phyloP scores from a whole-genome alignment of 2,113 vertebrate genomes.

The Plotosus lineatus region DNA sequence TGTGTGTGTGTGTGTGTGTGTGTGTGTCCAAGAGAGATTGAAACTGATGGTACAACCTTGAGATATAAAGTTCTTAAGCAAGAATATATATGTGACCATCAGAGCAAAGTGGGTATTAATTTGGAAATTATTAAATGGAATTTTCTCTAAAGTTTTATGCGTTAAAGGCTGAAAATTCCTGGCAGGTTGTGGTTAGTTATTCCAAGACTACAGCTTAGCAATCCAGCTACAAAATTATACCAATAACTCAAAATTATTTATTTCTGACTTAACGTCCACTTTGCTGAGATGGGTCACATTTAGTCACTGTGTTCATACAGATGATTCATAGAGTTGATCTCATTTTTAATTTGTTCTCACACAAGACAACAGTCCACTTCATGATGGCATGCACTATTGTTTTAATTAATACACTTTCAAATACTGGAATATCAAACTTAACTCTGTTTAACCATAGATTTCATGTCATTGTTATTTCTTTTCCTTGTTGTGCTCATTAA shows the following conservation, averaged over 20 bases:
- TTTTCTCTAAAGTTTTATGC: too few relatives aligned
- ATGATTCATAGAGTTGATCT: constrained; percentile 42
- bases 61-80: constrained; percentile 56
- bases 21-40: constrained; percentile 63
- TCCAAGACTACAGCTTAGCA: too few relatives aligned
- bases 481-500: constrained; percentile 47
- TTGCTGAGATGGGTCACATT: too few relatives aligned
- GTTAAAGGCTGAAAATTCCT: too few relatives aligned
- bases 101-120: too few relatives aligned
- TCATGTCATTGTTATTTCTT: constrained; percentile 22
- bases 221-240: too few relatives aligned
- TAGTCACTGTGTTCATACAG: constrained; percentile 23
- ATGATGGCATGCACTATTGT: constrained; percentile 1
- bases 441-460: constrained; percentile 40
- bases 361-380: constrained; percentile 23
- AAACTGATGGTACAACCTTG: constrained; percentile 64
- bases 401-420: constrained; percentile 14
- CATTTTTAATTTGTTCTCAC: constrained; percentile 19
- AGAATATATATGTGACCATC: too few relatives aligned
- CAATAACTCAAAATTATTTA: too few relatives aligned
- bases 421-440: constrained; percentile 21
- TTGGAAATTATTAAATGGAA: too few relatives aligned
- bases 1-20: constrained; percentile 64
- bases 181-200: too few relatives aligned
- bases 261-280: too few relatives aligned